These are phyloP conservation scores for Scrobipalpa atriplicella DNA, from an alignment of 2,888 invertebrate genomes.

Conservation along the genomic window DNA sequence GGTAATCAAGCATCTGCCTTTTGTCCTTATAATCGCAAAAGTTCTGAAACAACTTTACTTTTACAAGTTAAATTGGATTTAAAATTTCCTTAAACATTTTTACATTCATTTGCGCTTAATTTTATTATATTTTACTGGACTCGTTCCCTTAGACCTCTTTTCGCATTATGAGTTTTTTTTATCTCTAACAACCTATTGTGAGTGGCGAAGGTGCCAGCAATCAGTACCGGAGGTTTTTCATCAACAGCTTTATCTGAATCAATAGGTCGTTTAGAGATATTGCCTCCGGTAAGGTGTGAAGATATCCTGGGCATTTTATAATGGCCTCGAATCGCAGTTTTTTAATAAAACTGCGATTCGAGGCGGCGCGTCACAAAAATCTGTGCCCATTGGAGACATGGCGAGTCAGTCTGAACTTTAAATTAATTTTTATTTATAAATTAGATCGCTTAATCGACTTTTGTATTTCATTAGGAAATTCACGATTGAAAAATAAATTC, in stretches of 20 bases:
- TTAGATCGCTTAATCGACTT: not conserved
- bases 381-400: not conserved
- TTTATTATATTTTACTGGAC: not conserved
- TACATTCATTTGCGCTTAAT: not conserved
- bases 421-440: not conserved
- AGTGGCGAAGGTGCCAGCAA: not conserved
- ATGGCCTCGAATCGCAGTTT: slow-evolving; percentile 28
- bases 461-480: not conserved
- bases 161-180: not conserved
- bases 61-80: not conserved
- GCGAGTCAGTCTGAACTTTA: not conserved
- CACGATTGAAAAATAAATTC: too few relatives aligned
- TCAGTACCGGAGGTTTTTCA: slow-evolving; percentile 57
- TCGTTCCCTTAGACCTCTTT: not conserved
- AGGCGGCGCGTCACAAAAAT: slow-evolving; percentile 6
- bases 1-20: not conserved
- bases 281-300: slow-evolving; percentile 54
- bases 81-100: not conserved
- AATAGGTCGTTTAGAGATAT: slow-evolving; percentile 65
- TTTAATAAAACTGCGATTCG: slow-evolving; percentile 6
- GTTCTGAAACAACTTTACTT: not conserved
- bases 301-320: slow-evolving; percentile 30
- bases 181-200: slow-evolving; percentile 21
- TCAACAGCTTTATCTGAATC: slow-evolving; percentile 73
- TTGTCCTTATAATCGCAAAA: not conserved